Evolutionary conservation across 92 coral and sea anemone genomes (phyloP).

Genomic region (Virgularia gustaviana): DNA sequence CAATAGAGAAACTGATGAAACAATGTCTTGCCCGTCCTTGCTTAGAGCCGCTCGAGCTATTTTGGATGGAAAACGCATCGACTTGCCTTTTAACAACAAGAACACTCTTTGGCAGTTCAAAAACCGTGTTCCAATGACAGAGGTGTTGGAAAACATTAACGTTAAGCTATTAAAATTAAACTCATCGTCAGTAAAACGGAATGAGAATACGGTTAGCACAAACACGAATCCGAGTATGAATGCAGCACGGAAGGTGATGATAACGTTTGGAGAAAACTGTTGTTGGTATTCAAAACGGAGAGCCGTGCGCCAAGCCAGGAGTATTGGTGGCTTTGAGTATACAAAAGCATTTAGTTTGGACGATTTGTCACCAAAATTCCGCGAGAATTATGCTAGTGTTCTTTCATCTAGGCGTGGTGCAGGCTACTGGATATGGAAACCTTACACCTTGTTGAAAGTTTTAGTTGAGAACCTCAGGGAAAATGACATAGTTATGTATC

Average conservation of each 20-base stretch:
- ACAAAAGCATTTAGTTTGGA: background rate
- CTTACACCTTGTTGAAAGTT: slow-evolving; percentile 16
- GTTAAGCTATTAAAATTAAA: too few species aligned
- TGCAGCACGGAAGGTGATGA: background rate
- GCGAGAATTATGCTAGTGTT: background rate
- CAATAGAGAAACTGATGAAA: background rate
- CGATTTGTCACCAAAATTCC: background rate
- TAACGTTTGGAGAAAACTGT: slow-evolving; percentile 31
- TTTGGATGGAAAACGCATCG: background rate
- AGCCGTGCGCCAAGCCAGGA: background rate
- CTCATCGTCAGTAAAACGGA: background rate
- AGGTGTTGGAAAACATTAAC: background rate
- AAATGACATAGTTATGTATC: slow-evolving; percentile 14
- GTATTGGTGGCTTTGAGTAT: slow-evolving; percentile 17
- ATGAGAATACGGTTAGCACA: background rate
- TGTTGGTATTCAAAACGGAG: slow-evolving; percentile 12
- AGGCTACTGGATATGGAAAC: slow-evolving; percentile 34
- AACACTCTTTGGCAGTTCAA: slow-evolving; percentile 9
- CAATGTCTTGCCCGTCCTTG: background rate
- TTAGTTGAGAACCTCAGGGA: slow-evolving; percentile 16
- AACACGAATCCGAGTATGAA: background rate
- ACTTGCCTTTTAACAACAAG: background rate
- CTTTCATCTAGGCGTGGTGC: background rate
- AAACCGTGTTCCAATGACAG: background rate
- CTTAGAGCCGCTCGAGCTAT: background rate